These are phyloP conservation scores for Aythya fuligula DNA, from an alignment of 2,797 vertebrate species.

Conservation along the genomic window DNA sequence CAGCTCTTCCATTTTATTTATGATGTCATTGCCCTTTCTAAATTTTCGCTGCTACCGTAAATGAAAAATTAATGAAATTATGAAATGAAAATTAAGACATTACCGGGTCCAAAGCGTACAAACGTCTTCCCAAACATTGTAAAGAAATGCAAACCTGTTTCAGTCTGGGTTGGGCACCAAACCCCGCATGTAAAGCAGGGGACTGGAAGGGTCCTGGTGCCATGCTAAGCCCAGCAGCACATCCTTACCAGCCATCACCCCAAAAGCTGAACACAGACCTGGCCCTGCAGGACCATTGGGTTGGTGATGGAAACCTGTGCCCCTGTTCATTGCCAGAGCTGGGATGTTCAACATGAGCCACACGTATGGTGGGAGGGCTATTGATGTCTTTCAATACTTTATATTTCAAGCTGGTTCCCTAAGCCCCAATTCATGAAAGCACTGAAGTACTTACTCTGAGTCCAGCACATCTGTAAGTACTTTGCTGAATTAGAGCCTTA, in stretches of 20 bases:
- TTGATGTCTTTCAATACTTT: neutral
- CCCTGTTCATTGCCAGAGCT: rapidly evolving
- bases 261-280: neutral
- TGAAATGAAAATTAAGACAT: neutral
- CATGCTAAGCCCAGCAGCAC: neutral
- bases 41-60: neutral
- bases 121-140: neutral
- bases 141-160: neutral
- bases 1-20: neutral
- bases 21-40: neutral
- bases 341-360: neutral
- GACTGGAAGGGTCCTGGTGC: neutral
- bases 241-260: neutral
- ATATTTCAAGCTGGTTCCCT: neutral
- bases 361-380: neutral
- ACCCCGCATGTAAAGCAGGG: neutral
- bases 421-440: neutral
- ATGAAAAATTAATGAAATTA: neutral
- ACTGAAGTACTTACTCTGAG: neutral
- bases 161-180: neutral
- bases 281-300: neutral
- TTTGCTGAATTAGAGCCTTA: constrained; percentile 61
- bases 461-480: constrained; percentile 51
- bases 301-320: neutral
- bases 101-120: neutral